Evolutionary conservation across 2,888 invertebrate species (phyloP), one percentile per base, ranked within the genome.

Genomic region (Yponomeuta sedellus): DNA sequence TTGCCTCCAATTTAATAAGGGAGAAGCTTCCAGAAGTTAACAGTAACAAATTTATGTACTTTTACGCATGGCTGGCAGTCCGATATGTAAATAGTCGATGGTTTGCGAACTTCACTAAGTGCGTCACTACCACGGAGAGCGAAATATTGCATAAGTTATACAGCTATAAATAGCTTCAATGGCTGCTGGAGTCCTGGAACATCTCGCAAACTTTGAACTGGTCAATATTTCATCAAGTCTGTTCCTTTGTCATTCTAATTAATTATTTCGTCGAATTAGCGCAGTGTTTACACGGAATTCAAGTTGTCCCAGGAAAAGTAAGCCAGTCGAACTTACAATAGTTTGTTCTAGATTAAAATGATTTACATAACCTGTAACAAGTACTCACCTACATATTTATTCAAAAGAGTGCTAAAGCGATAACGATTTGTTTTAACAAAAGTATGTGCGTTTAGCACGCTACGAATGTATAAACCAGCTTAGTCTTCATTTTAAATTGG

Each of bases 341-440:
- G 12, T 20, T 59, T 59, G 59, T 59, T 59, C 59, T 25, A 59
- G 25, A 59, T 59, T 59, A 59, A 59, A 59, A 25, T 59, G 59
- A 59, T 20, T 59, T 59, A 12, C 20, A 59, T 59, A 22, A 20
- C 25, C 59, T 25, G 58, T 20, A 58, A 58, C 10, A 19, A 20
- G n/a, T 22, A 20, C 20, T 8, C 12, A 20, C 57, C 10, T 20
- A 22, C 11, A 25, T 25, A 59, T 59, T 59, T 12, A 22, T 59
- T 59, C 22, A 25, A 6, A 25, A 6, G 4, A 52, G 44, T 52
- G 44, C 44, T 52, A 16, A 52, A 52, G 16, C 44, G 44, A 52
- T 52, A 52, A 52, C 44, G 44, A 5, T 16, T 52, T 52, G 57
- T 57, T 57, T 34, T n/a, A n/a, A n/a, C n/a, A n/a, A 34, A 34